A percentile compares a stretch with the other conserved stretches of the same genome.
Evolutionary conservation across 2,888 invertebrate species (phyloP).

Genomic region (Liodrosophila aerea): DNA sequence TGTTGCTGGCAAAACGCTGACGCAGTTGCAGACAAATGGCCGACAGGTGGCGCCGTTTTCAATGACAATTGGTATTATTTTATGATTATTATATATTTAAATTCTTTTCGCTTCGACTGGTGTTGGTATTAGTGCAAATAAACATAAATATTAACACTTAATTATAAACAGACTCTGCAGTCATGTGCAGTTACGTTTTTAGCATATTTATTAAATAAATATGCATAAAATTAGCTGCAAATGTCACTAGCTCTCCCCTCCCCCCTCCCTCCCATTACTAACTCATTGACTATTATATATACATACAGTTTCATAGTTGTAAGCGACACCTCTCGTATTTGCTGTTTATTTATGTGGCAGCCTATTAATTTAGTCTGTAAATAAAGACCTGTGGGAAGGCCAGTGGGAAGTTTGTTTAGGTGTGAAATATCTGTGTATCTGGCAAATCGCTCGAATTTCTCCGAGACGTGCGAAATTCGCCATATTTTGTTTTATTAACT

Average conservation of each 20-base stretch:
- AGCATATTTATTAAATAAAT: conserved; percentile 71
- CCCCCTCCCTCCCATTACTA: no score
- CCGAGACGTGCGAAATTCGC: conserved; percentile 50
- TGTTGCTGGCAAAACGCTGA: conserved; percentile 51
- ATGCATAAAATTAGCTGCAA: conserved; percentile 56
- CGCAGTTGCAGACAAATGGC: conserved; percentile 68
- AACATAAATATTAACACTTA: conserved; percentile 70
- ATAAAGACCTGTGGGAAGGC: conserved; percentile 66
- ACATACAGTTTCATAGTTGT: conserved; percentile 12
- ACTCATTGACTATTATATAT: conserved; percentile 40
- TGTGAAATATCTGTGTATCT: conserved; percentile 29
- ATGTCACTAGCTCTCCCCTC: conserved; percentile 31
- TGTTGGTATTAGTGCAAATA: conserved; percentile 11
- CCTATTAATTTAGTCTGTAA: conserved; percentile 36
- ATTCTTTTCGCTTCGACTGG: not conserved
- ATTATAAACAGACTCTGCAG: conserved; percentile 69
- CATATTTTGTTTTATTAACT: not conserved
- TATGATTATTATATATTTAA: not conserved
- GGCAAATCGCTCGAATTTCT: conserved; percentile 6
- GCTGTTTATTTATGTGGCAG: conserved; percentile 17
- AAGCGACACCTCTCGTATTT: conserved; percentile 42
- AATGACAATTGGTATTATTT: conserved; percentile 40
- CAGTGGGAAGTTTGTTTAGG: conserved; percentile 41
- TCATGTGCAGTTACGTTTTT: conserved; percentile 64
- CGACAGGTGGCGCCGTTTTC: conserved; percentile 70